Percentiles rank a stretch among this genome's conserved stretches.
Conservation (phyloP, 2,888 invertebrate genomes). For the Nebria brevicollis region DNA sequence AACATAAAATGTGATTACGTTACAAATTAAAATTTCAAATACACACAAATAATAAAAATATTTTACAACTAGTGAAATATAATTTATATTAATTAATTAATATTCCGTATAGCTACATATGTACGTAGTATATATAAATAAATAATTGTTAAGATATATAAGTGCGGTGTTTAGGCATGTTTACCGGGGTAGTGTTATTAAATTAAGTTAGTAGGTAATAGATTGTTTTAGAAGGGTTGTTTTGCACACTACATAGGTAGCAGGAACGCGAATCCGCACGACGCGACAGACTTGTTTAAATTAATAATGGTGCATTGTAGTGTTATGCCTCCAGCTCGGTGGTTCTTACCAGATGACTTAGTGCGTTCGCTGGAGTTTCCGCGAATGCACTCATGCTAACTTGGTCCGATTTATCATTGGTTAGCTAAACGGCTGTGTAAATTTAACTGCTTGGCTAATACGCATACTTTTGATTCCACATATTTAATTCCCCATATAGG, state of each 20-base stretch:
- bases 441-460: background rate
- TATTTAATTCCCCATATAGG: too few relatives aligned
- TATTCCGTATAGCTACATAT: too few relatives aligned
- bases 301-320: conserved; percentile 19
- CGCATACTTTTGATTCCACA: background rate
- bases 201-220: conserved; percentile 11
- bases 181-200: background rate
- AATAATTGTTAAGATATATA: background rate
- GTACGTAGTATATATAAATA: too few relatives aligned
- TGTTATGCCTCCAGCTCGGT: conserved; percentile 7
- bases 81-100: too few relatives aligned
- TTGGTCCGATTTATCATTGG: conserved; percentile 30
- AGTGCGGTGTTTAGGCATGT: background rate
- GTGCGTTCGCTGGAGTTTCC: conserved; percentile 26
- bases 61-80: too few relatives aligned
- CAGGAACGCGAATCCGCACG: background rate
- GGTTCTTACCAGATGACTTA: conserved; percentile 31
- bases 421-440: background rate
- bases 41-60: too few relatives aligned
- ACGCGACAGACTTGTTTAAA: conserved; percentile 15
- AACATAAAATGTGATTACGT: background rate
- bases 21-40: background rate
- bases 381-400: conserved; percentile 23
- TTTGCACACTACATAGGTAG: background rate
- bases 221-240: background rate